These are phyloP conservation scores for Megamerina dolium DNA, from an alignment of 2,888 invertebrate genomes.

Conservation along the genomic window DNA sequence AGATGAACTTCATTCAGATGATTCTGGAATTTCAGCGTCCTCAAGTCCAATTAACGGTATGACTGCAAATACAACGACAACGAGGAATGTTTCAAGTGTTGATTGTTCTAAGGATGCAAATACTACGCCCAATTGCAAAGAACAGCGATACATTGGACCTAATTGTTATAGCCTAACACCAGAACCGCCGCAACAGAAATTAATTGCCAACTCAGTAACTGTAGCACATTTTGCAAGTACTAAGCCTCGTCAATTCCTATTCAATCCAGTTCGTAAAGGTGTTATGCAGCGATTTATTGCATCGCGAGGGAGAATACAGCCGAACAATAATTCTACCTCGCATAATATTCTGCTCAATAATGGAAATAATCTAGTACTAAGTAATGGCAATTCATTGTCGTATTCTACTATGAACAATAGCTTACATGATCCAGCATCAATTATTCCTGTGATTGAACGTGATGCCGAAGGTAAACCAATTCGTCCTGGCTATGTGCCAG, in stretches of 20 bases:
- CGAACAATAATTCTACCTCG: constrained; percentile 15
- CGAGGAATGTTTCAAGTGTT: constrained; percentile 13
- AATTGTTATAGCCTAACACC: constrained; percentile 42
- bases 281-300: constrained; percentile 82
- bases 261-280: constrained; percentile 62
- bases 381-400: background rate
- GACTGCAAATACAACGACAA: constrained; percentile 26
- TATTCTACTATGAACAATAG: constrained; percentile 1
- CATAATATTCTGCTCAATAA: constrained; percentile 1
- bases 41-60: constrained; percentile 39
- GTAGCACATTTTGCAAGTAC: constrained; percentile 37
- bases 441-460: constrained; percentile 50
- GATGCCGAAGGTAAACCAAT: constrained; percentile 60
- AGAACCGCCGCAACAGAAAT: constrained; percentile 47
- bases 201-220: constrained; percentile 42
- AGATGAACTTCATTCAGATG: constrained; percentile 45
- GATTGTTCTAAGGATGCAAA: background rate
- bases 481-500: constrained; percentile 73
- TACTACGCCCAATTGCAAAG: constrained; percentile 23
- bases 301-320: constrained; percentile 64
- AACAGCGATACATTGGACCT: constrained; percentile 42
- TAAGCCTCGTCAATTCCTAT: constrained; percentile 55
- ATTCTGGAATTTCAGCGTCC: constrained; percentile 49
- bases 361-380: background rate
- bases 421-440: constrained; percentile 9